phyloP scores from a whole-genome alignment of 1,140 invertebrate genomes.

The Pseudomyrmex flavicornis region DNA sequence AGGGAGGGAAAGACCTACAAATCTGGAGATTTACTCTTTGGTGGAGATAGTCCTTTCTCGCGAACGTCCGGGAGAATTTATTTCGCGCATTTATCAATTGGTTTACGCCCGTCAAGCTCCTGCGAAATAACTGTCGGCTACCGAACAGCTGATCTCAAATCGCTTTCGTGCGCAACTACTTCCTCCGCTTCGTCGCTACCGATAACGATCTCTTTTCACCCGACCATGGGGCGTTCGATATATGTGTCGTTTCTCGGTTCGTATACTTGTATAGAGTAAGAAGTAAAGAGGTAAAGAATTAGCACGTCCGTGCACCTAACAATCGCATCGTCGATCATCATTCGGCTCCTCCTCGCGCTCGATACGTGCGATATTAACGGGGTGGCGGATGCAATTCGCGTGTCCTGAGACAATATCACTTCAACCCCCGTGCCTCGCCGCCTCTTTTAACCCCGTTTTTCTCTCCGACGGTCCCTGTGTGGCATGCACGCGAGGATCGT shows the following conservation, averaged over 20 bases:
- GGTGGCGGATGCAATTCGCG: conserved; percentile 27
- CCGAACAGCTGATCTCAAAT: conserved; percentile 48
- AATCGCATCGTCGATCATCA: conserved; percentile 31
- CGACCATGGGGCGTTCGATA: conserved; percentile 17
- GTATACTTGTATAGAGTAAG: background rate
- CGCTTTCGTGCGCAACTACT: conserved; percentile 17
- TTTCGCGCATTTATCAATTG: background rate
- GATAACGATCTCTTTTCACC: conserved; percentile 34
- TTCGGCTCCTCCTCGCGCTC: background rate
- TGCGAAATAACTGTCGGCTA: conserved; percentile 11
- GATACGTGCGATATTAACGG: conserved; percentile 4
- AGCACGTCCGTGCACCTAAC: conserved; percentile 23
- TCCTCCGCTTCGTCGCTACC: conserved; percentile 9
- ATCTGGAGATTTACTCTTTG: conserved; percentile 3
- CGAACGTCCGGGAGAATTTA: conserved; percentile 1
- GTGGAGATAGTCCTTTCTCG: background rate
- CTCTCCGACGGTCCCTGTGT: background rate
- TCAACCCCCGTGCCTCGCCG: background rate
- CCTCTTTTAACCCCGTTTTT: conserved; percentile 36
- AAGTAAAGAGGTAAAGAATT: background rate
- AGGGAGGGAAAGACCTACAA: background rate
- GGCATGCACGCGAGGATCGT: conserved; percentile 26
- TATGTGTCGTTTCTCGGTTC: background rate
- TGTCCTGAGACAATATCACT: conserved; percentile 45
- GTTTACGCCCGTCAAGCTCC: background rate